Base-by-base conservation (phyloP, 2,797 vertebrate genomes). In the Cyclopterus lumpus region DNA sequence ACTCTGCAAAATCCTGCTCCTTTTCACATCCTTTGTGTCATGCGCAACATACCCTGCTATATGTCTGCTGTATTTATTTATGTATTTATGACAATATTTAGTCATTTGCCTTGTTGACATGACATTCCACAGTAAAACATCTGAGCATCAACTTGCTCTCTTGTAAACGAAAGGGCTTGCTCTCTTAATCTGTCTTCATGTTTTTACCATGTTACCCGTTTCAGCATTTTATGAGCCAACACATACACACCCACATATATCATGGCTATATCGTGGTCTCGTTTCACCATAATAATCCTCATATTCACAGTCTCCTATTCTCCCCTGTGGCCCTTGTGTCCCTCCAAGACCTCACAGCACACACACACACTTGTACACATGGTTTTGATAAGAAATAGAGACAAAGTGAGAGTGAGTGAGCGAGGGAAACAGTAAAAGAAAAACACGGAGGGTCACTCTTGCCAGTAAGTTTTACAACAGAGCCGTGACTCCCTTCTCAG, bases 381-480 rank as follows among this genome's bases (percentile, higher is more conserved):
- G 95, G 94, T 95, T 95, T 95, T 94, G 92, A 96, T 95, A 93
- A 94, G 87, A 84, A 54, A 80, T 30, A 68, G 73, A 88, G 85
- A 84, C 54, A 69, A 90, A 80, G 57, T 78, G 84, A 86, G 89
- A 80, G 59, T 78, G 91, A 93, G 87, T 12, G 82, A 91, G 88
- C 30, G 65, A 82, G 79, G 88, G 86, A 90, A 90, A 88, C 83
- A 77, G 83, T 86, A 85, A 91, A 91, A 90, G 88, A 92, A 93
- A 94, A 93, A 93, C 80, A 92, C 91, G 91, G 90, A 94, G 93
- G 90, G 89, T 90, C 91, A 86, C 81, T 89, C 78, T 85, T 94
- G 94, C 94, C 94, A 94, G 92, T 94, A 94, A 94, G 93, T 95
- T 95, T 94, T 95, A 95, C 93, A 94, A 92, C 94, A 94, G 93